Conservation (phyloP, 2,888 invertebrate genomes). For the Hydropsyche betteni region DNA sequence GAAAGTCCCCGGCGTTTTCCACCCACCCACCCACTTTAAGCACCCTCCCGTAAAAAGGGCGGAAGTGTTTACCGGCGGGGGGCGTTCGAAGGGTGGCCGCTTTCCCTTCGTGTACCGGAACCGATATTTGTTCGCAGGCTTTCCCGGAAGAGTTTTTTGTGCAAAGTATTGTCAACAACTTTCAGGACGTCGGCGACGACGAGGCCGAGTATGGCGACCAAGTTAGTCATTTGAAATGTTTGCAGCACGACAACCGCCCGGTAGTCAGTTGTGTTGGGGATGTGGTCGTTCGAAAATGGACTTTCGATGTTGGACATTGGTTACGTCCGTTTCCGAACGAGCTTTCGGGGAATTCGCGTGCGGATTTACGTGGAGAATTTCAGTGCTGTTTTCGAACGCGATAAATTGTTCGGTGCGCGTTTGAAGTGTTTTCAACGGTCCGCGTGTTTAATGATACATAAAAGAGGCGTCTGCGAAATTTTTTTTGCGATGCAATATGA, state of each 20-base stretch:
- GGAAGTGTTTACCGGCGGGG: not conserved
- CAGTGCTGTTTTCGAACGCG: no score
- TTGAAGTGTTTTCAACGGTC: no score
- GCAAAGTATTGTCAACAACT: constrained; percentile 50
- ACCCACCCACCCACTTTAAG: not conserved
- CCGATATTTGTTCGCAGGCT: constrained; percentile 51
- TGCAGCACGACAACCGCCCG: constrained; percentile 26
- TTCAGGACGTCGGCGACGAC: constrained; percentile 46
- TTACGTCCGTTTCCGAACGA: not conserved
- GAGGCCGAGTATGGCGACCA: constrained; percentile 47
- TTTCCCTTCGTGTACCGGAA: constrained; percentile 29
- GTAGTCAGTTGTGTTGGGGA: constrained; percentile 3
- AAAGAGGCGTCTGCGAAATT: no score
- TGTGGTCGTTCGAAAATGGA: not conserved
- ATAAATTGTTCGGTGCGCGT: no score
- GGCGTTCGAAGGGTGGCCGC: no score
- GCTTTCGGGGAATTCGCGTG: no score
- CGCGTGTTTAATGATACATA: no score
- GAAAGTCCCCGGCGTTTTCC: constrained; percentile 3
- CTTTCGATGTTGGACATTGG: not conserved
- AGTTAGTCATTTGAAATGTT: constrained; percentile 49
- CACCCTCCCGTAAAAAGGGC: not conserved
- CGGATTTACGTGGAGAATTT: no score
- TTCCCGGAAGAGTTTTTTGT: constrained; percentile 50
- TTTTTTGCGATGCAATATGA: no score